Base-by-base conservation (phyloP, 1,140 invertebrate genomes). In the Drosophila equinoxialis region DNA sequence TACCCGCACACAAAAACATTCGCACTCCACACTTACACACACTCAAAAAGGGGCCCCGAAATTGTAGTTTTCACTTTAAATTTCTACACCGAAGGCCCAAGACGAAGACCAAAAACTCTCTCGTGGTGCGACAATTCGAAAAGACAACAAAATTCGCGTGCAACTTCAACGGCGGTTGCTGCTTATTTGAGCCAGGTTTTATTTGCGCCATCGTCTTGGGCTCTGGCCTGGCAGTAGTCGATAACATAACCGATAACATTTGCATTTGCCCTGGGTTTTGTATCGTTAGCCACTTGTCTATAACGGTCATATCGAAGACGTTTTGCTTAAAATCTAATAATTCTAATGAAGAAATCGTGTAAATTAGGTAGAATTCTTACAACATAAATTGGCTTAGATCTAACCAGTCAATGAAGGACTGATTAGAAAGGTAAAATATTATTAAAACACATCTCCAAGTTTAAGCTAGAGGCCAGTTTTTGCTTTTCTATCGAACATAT, bases 51-150 rank as follows among this genome's bases (percentile, higher is more conserved):
- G 48, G 42, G 45, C 63, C 68, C 81, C 68, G 66, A 87, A 59
- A 39, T 59, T 89, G 77, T 73, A 78, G 72, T 81, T 89, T 89
- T 89, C 84, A 89, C 84, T 89, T 77, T 82, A 68, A 81, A 81
- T 79, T 80, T 80, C 78, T 78, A 60, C 64, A 59, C 35, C 35
- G 37, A 39, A 39, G 11, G 30, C 30, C 30, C 67, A 45, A 68
- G 35, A 37, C 35, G 35, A 37, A 10, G 35, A 37, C 35, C 5
- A 37, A 11, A 37, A 80, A 77, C 74, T 87, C 74, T 89, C 80
- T 83, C 73, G 77, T 63, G n/a, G 33, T 51, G 77, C 77, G 57
- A 26, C 64, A 76, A 78, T 89, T 74, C 20, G 30, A 30, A 30
- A 30, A 30, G 30, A 30, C 30, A 80, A 37, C 20, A 23, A 64